Percentiles rank a stretch among this genome's conserved stretches.
Evolutionary conservation across 2,113 vertebrate genomes (phyloP).

Genomic region (Labrus mixtus): DNA sequence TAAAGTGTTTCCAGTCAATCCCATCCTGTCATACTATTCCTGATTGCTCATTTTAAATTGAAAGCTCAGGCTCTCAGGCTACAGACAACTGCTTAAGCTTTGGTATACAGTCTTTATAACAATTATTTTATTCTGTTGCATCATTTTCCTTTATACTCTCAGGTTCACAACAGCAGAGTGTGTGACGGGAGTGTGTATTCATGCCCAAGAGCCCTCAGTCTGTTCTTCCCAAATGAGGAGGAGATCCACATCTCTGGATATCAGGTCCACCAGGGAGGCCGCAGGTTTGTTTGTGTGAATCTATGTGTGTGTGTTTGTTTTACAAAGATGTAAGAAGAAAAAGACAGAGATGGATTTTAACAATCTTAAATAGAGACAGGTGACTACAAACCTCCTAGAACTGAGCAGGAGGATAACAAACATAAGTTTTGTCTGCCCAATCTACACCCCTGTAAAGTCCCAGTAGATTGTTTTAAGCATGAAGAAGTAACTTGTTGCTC

Average conservation of each 20-base stretch:
- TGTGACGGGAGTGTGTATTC: conserved; percentile 90
- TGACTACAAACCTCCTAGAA: not conserved
- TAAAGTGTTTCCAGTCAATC: no score
- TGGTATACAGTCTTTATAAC: not conserved
- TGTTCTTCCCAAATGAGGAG: conserved; percentile 95
- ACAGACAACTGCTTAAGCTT: not conserved
- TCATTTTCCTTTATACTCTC: conserved; percentile 14
- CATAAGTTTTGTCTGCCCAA: no score
- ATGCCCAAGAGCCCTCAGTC: conserved; percentile 92
- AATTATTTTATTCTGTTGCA: not conserved
- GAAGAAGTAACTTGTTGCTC: not conserved
- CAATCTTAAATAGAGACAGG: not conserved
- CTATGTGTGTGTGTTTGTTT: conserved; percentile 17
- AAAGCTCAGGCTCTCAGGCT: conserved; percentile 1
- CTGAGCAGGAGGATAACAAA: not conserved
- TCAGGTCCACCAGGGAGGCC: conserved; percentile 91
- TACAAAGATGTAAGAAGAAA: not conserved
- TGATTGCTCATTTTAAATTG: conserved; percentile 8
- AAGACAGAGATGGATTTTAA: not conserved
- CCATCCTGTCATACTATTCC: no score
- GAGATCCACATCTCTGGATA: conserved; percentile 95
- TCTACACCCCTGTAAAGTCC: not conserved
- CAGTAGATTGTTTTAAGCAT: not conserved
- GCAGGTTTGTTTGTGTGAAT: conserved; percentile 81
- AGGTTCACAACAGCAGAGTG: conserved; percentile 95